Conservation (phyloP, 2,888 invertebrate species). For the Escarpia spicata region DNA sequence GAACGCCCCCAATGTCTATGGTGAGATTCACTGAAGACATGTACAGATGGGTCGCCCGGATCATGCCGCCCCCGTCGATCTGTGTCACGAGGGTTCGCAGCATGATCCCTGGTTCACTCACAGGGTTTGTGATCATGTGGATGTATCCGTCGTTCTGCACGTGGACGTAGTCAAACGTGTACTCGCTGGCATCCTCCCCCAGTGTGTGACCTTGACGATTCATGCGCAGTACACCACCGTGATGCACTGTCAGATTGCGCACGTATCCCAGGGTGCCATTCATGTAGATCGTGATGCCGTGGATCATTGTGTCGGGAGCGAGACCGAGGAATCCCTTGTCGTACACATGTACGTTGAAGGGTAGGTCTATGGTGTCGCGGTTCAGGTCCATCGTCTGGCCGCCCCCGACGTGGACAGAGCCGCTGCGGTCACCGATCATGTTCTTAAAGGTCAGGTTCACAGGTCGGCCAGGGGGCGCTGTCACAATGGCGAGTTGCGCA, state of each 20-base stretch:
- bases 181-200: constrained; percentile 41
- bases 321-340: constrained; percentile 49
- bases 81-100: constrained; percentile 44
- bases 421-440: constrained; percentile 55
- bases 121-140: constrained; percentile 52
- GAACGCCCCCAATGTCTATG: constrained; percentile 48
- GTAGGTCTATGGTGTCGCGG: constrained; percentile 48
- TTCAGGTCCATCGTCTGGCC: constrained; percentile 48
- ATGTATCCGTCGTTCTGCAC: constrained; percentile 49
- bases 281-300: constrained; percentile 49
- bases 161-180: constrained; percentile 49
- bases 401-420: constrained; percentile 49
- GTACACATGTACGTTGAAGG: constrained; percentile 53
- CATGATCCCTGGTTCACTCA: constrained; percentile 45
- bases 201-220: constrained; percentile 46
- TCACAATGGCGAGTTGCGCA: constrained; percentile 51
- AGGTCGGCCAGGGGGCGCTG: constrained; percentile 40
- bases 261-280: constrained; percentile 51
- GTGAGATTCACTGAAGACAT: constrained; percentile 48
- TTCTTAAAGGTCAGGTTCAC: constrained; percentile 48
- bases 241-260: constrained; percentile 51
- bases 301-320: constrained; percentile 49
- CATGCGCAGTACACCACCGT: constrained; percentile 49
- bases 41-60: constrained; percentile 49
- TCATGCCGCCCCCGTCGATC: constrained; percentile 52